These are phyloP conservation scores for Dugesia japonica DNA, from an alignment of 2,888 invertebrate genomes.

Conservation along the genomic window DNA sequence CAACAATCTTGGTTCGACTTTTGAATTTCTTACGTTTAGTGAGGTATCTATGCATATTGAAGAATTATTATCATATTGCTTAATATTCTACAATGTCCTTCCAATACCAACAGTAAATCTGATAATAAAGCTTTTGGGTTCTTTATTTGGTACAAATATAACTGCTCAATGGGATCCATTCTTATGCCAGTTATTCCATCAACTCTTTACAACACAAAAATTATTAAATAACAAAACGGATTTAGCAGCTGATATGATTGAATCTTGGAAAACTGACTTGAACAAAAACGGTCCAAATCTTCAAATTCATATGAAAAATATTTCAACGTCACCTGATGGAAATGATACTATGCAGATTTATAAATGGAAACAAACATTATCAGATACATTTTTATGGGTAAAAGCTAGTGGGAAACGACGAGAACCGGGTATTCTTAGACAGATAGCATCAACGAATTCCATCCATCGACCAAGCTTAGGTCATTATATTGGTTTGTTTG, in stretches of 20 bases:
- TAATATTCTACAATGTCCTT: neutral
- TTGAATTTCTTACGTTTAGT: slow-evolving; percentile 6
- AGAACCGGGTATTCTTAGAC: slow-evolving; percentile 31
- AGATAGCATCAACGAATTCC: neutral
- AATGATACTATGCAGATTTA: neutral
- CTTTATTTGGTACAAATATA: slow-evolving; percentile 62
- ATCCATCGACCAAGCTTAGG: slow-evolving; percentile 23
- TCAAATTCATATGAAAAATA: neutral
- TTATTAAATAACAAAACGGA: neutral
- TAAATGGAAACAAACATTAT: neutral
- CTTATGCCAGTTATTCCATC: neutral
- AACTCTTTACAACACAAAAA: neutral
- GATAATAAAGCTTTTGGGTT: slow-evolving; percentile 51
- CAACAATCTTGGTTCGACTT: neutral
- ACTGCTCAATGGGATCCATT: slow-evolving; percentile 44
- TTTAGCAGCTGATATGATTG: neutral
- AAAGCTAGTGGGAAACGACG: slow-evolving; percentile 1
- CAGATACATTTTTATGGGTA: slow-evolving; percentile 22
- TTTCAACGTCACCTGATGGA: neutral
- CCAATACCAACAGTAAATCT: neutral
- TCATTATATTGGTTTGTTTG: slow-evolving; percentile 70
- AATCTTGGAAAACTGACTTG: neutral
- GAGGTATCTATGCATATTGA: slow-evolving; percentile 2
- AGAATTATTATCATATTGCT: neutral
- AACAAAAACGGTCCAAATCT: neutral